Evolutionary conservation across 2,888 invertebrate genomes (phyloP), one percentile per base, ranked within the genome.

Genomic region (Octonoba sinensis): DNA sequence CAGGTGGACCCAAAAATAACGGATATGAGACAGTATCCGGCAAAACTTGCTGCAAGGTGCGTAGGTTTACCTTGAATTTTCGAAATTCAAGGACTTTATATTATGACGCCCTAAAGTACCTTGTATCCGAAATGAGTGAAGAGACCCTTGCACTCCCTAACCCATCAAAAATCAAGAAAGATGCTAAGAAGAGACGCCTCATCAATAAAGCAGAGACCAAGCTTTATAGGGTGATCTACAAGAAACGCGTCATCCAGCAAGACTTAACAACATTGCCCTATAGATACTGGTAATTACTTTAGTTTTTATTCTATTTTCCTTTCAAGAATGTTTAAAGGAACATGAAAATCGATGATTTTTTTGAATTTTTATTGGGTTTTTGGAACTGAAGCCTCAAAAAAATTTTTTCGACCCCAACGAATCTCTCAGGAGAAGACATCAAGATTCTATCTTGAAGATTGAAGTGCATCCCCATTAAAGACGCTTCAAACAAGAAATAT

Each of bases 1-100:
- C 18, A 67, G 56, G 67, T 11, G 67, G 67, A 15, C 54, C 67
- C 1, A 67, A 67, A 15, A 67, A 67, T 18, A 51, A 67, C 18
- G 51, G 22, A 3, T 51, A 67, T 1, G 18, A 16, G 13, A 51
- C 54, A 18, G n/a, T 4, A 15, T 1, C 8, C 22, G 67, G 54
- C 20, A 56, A 27, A 16, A 27, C 24, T 3, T 67, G 67, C 67
- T 49, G 56, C 36, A 67, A 67, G 15, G 56, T 54, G 8, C n/a
- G 67, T 12, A 51, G 51, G 12, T 67, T 67, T 18, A 16, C 67
- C 36, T 24, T 24, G 18, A 67, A 49, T 6, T 18, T 51, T n/a
- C 0, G 20, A 54, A 67, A 67, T 15, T 1, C 47, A 1, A 12
- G 2, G 3, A 6, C 18, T 3, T 49, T 65, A 1, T 46, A 47